Conservation (phyloP, 2,113 vertebrate genomes). For the Sinocyclocheilus anophthalmus region DNA sequence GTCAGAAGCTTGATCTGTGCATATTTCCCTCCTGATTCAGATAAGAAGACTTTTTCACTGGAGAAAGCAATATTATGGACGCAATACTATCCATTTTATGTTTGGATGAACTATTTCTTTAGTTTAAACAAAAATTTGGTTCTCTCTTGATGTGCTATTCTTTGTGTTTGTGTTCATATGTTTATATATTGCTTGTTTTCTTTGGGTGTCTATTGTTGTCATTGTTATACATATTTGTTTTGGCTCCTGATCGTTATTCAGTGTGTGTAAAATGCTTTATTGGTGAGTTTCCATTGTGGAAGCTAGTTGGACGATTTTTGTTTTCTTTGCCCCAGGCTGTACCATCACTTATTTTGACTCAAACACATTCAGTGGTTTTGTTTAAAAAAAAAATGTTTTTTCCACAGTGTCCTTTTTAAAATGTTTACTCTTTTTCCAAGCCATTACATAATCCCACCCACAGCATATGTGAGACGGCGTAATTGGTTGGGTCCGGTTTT, state of each 20-base stretch:
- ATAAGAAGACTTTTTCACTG: too few species aligned
- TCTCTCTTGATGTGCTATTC: neutral
- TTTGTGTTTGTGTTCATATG: neutral
- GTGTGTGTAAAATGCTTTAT: neutral
- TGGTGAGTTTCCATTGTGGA: slow-evolving; percentile 5
- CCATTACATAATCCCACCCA: neutral
- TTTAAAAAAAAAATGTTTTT: neutral
- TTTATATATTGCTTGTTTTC: slow-evolving; percentile 1
- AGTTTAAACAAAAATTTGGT: neutral
- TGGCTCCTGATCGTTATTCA: neutral
- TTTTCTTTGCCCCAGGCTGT: slow-evolving; percentile 1
- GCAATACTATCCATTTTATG: neutral
- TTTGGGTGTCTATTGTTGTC: neutral
- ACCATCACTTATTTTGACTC: neutral
- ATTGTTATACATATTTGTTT: neutral
- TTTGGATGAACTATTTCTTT: neutral
- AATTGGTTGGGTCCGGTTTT: neutral
- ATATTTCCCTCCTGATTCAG: too few species aligned
- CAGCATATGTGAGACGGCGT: neutral
- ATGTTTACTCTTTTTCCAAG: neutral
- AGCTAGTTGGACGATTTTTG: neutral
- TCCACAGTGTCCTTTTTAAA: neutral
- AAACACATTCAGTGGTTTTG: neutral
- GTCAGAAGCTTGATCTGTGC: too few species aligned
- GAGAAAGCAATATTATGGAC: too few species aligned